Evolutionary conservation across 2,797 vertebrate species (phyloP), one percentile per base, ranked within the genome.

Genomic region (Poecilia gillii): DNA sequence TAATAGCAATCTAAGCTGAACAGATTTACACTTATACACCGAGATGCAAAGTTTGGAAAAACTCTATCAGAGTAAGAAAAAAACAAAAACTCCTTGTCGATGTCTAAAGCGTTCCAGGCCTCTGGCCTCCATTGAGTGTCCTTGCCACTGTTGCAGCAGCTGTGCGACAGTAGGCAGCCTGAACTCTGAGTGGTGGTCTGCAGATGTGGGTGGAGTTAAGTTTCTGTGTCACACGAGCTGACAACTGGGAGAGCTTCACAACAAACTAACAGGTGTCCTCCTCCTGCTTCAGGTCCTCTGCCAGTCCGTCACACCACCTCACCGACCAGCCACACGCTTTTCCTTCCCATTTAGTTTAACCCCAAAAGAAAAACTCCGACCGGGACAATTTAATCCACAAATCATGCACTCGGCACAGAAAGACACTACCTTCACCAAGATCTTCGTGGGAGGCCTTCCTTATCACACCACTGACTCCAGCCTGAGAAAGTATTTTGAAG

Each of bases 381-480:
- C 53, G 76, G 75, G 70, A 6, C 31, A 59, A 76, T 71, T 76
- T 3, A 18, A 2, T 12, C 78, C 11, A 23, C 66, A 39, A 57
- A 97, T 94, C 94, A 99, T 99, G 98, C 98, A 99, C 96, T 97
- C 97, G 80, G 97, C 97, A 62, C 98, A 99, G 96, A 99, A 98
- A 94, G 98, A 99, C 94, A 99, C 98, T 84, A 99, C 98, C 57
- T 99, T 96, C 95, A 99, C 98, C 88, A 99, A 99, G 95, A 99
- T 99, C 95, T 99, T 99, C 85, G 98, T 99, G 78, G 98, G 98
- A 90, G 98, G 98, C 78, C 96, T 99, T 45, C 98, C 98, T 71
- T 99, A 99, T 84, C 98, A 99, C 95, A 99, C 98, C 74, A 99
- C 97, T 49, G 98, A 99, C 95, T 97, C 97, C 57, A 98, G 97